Base-by-base conservation (phyloP, 2,113 vertebrate genomes). In the Pomatorhinus ruficollis region DNA sequence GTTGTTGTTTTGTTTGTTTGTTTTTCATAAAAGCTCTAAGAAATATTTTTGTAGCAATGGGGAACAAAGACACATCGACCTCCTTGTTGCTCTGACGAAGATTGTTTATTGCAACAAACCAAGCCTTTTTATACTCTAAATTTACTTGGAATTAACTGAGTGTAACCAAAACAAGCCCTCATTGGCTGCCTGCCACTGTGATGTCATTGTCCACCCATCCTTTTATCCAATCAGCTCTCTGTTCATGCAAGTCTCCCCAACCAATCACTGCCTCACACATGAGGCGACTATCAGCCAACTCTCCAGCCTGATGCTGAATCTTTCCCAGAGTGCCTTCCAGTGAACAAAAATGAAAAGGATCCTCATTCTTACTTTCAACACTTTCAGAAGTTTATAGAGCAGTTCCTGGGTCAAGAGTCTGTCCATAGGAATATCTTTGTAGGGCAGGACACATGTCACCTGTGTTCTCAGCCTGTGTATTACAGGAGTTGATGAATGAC, bases 141-240 rank as follows among this genome's bases (percentile, higher is more conserved):
- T 8, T 27, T 45, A 68, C 19, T 4, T 1, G 0, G 18, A 47
- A 17, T 42, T n/a, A 14, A 25, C 30, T 3, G 42, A n/a, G 25
- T 4, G 4, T 24, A 25, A 47, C 31, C 3, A 2, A 56, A 44
- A 15, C 12, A 42, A 56, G 39, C 39, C 4, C 18, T 44, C 23
- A n/a, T 12, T n/a, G 31, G 24, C 39, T 35, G 52, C 30, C 52
- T 72, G 30, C 22, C 30, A 11, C 49, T 27, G 12, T 10, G 12
- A 23, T 15, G 23, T n/a, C 28, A 5, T 11, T 42, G 16, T 71
- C 25, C 50, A 54, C 3, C 0, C 2, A 0, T n/a, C 22, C 30
- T 16, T 42, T 42, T 54, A 54, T 72, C 37, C 30, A 33, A 4
- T 42, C 37, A 71, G 16, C 37, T 33, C 30, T 71, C 30, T n/a